Conservation (phyloP, 2,113 vertebrate species). For the Malurus cyaneus region DNA sequence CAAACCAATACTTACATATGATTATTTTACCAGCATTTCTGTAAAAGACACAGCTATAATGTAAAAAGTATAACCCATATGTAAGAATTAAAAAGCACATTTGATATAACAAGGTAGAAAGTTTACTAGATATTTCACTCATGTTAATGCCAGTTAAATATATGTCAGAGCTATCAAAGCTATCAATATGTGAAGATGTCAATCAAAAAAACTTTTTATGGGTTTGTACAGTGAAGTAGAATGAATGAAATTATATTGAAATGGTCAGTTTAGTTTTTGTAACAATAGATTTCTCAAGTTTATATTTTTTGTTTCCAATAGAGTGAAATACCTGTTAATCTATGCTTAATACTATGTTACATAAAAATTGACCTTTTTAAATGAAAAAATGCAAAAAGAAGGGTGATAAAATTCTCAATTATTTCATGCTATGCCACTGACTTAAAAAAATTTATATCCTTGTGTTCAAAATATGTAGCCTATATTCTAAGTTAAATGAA, state of each 20-base stretch:
- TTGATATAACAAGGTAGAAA: background rate
- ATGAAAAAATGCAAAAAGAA: background rate
- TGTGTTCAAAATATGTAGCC: background rate
- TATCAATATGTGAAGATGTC: background rate
- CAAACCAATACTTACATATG: background rate
- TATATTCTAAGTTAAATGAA: slow-evolving; percentile 24
- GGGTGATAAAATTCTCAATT: background rate
- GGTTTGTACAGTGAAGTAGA: background rate
- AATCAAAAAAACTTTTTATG: background rate
- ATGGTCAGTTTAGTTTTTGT: background rate
- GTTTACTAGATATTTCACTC: background rate
- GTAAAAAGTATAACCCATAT: background rate
- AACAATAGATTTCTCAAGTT: background rate
- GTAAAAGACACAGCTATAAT: background rate
- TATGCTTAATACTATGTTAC: background rate
- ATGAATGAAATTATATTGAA: background rate
- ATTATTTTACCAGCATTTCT: background rate
- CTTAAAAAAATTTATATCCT: background rate
- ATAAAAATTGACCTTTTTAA: background rate
- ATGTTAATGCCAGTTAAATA: background rate
- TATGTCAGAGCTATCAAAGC: background rate
- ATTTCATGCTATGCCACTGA: background rate
- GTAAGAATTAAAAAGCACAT: background rate
- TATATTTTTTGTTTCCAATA: background rate
- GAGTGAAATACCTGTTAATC: background rate